Base-by-base conservation (phyloP, 2,113 vertebrate species). In the Rhabdornis inornatus region DNA sequence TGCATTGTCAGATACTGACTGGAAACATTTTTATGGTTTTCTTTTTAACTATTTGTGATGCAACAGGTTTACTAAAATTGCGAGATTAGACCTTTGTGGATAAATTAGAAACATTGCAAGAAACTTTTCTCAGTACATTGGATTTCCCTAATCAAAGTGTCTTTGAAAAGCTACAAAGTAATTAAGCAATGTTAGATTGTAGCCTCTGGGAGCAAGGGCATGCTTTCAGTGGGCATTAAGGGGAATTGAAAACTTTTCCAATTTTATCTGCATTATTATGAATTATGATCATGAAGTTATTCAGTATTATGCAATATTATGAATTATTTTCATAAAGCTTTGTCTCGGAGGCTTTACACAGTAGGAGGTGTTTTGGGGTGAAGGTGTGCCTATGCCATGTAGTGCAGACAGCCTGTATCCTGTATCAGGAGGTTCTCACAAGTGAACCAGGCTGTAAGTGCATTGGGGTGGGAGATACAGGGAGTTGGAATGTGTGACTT, bases 211-310 rank as follows among this genome's bases (percentile, higher is more conserved):
- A 80, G 45, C 44, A 60, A 15, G 61, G 22, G 22, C 20, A 2
- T 13, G 8, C 25, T 84, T 75, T 59, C 75, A n/a, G n/a, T 12
- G 17, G 15, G 11, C 8, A 4, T n/a, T 66, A 39, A 30, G 55
- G 35, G 8, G 17, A 44, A 35, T 16, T 35, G 40, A 30, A 47
- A 35, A 20, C 2, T 11, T n/a, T 31, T 4, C 27, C 0, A 0
- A 5, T 44, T 94, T 82, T 6, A 31, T 59, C 21, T 21, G 57
- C 63, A 25, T 64, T 80, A 22, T 37, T 74, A 15, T 37, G 42
- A 37, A 37, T 37, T 30, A 13, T 42, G 18, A 52, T 42, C n/a
- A 35, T 42, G 8, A 78, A 63, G 42, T 40, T 63, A 27, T 40
- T 40, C 3, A 33, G 50, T 5, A 33, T 63, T 27, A 16, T 69